A percentile compares a stretch with the other conserved stretches of the same genome.
These are phyloP conservation scores for Euschistus heros DNA, from an alignment of 1,140 invertebrate genomes.

Conservation along the genomic window DNA sequence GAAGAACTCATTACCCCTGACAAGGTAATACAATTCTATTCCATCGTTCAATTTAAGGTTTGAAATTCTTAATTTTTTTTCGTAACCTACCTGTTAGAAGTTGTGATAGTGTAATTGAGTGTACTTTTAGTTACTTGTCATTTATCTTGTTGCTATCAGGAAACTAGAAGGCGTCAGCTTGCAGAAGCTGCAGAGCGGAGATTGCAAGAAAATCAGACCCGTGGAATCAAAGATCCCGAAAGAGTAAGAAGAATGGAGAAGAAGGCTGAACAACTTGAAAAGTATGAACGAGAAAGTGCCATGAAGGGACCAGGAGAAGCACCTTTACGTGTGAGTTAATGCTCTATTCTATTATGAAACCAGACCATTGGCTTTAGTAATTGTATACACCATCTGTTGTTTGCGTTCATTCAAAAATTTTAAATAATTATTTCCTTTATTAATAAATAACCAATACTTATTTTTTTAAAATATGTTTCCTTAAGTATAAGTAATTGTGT, in stretches of 20 bases:
- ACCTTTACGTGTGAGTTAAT: background rate
- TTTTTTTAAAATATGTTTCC: no score
- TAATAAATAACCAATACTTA: no score
- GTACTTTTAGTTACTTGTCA: no score
- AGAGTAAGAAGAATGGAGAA: constrained; percentile 41
- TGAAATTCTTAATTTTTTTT: no score
- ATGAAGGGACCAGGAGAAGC: constrained; percentile 3
- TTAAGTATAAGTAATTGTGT: no score
- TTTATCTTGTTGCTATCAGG: constrained; percentile 34
- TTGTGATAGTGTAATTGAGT: no score
- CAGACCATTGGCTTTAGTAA: no score
- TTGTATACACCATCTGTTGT: no score
- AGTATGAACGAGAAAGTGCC: background rate
- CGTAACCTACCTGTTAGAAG: no score
- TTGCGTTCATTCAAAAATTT: no score
- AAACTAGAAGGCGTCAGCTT: constrained; percentile 44
- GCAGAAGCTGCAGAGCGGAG: constrained; percentile 47
- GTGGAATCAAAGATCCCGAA: constrained; percentile 48
- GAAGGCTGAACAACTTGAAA: constrained; percentile 41
- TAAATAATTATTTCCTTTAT: no score
- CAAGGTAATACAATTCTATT: background rate
- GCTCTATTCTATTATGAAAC: background rate
- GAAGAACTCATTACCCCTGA: constrained; percentile 5
- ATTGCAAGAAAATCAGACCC: constrained; percentile 39
- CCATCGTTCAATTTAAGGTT: no score